These are phyloP conservation scores for Lithobius niger DNA, from an alignment of 1,140 invertebrate species.

Conservation along the genomic window DNA sequence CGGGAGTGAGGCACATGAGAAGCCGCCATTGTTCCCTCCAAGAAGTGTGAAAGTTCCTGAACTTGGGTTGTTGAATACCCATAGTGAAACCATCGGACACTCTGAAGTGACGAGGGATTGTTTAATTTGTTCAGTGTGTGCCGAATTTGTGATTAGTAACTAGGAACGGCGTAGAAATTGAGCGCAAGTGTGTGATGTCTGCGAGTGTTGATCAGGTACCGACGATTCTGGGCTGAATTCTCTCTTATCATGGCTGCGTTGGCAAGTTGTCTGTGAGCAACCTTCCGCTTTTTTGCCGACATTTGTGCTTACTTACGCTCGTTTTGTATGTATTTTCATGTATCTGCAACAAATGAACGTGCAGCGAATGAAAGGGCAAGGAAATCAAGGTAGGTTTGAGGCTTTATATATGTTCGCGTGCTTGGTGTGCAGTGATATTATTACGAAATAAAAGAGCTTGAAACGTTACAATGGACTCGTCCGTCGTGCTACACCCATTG, in stretches of 20 bases:
- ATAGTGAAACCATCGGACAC: background rate
- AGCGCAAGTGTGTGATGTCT: conserved; percentile 8
- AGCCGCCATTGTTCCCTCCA: conserved; percentile 10
- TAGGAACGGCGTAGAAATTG: too few species aligned
- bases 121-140: too few species aligned
- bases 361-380: conserved; percentile 82
- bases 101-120: too few species aligned
- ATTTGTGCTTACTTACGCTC: background rate
- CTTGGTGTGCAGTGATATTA: too few species aligned
- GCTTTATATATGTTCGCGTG: too few species aligned
- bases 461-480: conserved; percentile 6
- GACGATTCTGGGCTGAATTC: background rate
- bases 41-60: conserved; percentile 9
- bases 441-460: too few species aligned
- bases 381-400: conserved; percentile 51
- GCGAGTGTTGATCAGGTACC: conserved; percentile 12
- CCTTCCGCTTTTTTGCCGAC: background rate
- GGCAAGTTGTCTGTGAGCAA: conserved; percentile 7
- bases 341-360: conserved; percentile 21
- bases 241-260: conserved; percentile 8
- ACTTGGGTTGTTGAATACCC: background rate
- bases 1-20: conserved; percentile 5
- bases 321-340: conserved; percentile 17
- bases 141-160: too few species aligned
- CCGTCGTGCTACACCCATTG: conserved; percentile 1